These are phyloP conservation scores for Lysiphlebus fabarum DNA, from an alignment of 1,140 invertebrate species.

Conservation along the genomic window DNA sequence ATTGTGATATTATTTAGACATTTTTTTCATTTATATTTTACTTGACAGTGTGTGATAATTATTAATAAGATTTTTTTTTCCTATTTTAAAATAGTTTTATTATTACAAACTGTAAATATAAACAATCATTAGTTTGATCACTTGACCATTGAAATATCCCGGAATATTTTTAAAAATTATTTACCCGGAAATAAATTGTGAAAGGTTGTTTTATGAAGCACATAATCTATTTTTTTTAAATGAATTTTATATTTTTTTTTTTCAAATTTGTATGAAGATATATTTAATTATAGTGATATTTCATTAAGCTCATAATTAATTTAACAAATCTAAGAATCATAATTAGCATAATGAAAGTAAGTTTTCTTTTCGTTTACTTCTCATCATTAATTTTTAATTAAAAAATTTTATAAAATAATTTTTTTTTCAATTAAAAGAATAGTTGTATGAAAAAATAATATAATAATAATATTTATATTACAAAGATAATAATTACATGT, in stretches of 20 bases:
- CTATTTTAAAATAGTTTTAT: too few relatives aligned
- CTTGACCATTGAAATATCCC: too few relatives aligned
- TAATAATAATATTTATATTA: slow-evolving; percentile 11
- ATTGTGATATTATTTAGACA: too few relatives aligned
- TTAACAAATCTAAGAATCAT: background rate
- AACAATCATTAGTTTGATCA: too few relatives aligned
- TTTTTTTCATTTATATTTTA: too few relatives aligned
- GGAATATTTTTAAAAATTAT: too few relatives aligned
- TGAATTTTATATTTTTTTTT: background rate
- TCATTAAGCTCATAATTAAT: background rate
- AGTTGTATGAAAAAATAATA: background rate
- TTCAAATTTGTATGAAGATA: background rate
- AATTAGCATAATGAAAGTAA: slow-evolving; percentile 18
- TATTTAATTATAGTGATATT: background rate
- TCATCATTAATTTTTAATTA: background rate
- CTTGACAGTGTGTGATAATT: too few relatives aligned
- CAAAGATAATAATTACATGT: slow-evolving; percentile 27
- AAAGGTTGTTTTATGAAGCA: too few relatives aligned
- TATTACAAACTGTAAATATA: too few relatives aligned
- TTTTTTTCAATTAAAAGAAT: background rate
- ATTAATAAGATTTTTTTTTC: too few relatives aligned
- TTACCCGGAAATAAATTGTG: too few relatives aligned
- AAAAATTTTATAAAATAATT: background rate
- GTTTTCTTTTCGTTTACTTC: slow-evolving; percentile 15
- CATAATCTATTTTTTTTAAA: background rate